Conservation (phyloP, 2,797 vertebrate genomes). For the Xenopus petersii region DNA sequence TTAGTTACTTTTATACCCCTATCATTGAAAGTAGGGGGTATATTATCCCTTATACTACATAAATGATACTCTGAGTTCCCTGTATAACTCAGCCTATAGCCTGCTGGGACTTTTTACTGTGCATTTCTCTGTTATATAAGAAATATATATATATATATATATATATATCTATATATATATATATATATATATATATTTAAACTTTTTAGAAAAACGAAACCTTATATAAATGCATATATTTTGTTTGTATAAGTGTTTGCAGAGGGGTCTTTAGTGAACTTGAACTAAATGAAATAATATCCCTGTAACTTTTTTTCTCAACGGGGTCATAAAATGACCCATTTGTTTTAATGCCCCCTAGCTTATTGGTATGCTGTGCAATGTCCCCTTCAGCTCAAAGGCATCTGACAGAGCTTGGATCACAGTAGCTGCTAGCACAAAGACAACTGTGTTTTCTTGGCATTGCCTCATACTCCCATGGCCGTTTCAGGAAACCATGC, state of each 20-base stretch:
- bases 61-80: no score
- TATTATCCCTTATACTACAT: no score
- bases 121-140: no score
- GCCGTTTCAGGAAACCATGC: not conserved
- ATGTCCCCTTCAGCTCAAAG: conserved; percentile 12
- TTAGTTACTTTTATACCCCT: no score
- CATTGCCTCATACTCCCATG: not conserved
- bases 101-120: no score
- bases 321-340: conserved; percentile 6
- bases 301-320: not conserved
- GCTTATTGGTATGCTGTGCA: conserved; percentile 12
- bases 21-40: no score
- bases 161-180: no score
- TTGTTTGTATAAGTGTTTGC: not conserved
- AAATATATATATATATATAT: no score
- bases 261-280: not conserved
- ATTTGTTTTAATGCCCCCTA: not conserved
- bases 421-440: conserved; percentile 1
- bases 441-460: conserved; percentile 14
- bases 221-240: no score
- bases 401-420: conserved; percentile 16
- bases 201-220: no score
- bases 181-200: no score
- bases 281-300: not conserved
- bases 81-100: no score